Conservation (phyloP, 2,113 vertebrate genomes). For the Brachirus orientalis region DNA sequence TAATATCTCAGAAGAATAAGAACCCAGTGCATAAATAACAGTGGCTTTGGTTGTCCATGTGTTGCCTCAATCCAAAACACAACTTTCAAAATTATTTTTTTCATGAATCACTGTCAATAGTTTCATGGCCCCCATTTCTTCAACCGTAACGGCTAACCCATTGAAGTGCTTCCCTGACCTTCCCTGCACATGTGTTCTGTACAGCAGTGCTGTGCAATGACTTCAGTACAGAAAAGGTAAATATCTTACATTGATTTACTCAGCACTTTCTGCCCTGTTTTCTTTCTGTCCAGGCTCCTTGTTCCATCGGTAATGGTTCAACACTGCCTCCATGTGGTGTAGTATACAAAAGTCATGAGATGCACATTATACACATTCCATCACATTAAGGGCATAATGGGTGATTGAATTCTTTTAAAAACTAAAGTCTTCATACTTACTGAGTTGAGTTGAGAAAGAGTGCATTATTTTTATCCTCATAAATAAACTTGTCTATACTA, state of each 20-base stretch:
- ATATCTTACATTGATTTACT: background rate
- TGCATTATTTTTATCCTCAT: no score
- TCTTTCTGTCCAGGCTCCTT: background rate
- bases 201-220: no score
- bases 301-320: constrained; percentile 24
- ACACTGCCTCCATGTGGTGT: constrained; percentile 68
- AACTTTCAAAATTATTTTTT: no score
- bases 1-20: no score
- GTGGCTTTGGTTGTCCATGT: background rate
- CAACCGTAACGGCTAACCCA: no score
- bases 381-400: no score
- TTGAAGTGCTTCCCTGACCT: background rate
- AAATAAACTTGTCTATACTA: no score
- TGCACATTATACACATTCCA: background rate
- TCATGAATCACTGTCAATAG: background rate
- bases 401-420: no score
- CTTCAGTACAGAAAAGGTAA: background rate
- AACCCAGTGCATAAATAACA: no score
- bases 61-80: no score
- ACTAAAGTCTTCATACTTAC: no score
- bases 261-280: background rate
- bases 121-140: background rate
- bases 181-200: background rate
- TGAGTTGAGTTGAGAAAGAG: no score
- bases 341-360: background rate